Evolutionary conservation across 2,113 vertebrate species (phyloP), one percentile per base, ranked within the genome.

Genomic region (Antechinus flavipes): DNA sequence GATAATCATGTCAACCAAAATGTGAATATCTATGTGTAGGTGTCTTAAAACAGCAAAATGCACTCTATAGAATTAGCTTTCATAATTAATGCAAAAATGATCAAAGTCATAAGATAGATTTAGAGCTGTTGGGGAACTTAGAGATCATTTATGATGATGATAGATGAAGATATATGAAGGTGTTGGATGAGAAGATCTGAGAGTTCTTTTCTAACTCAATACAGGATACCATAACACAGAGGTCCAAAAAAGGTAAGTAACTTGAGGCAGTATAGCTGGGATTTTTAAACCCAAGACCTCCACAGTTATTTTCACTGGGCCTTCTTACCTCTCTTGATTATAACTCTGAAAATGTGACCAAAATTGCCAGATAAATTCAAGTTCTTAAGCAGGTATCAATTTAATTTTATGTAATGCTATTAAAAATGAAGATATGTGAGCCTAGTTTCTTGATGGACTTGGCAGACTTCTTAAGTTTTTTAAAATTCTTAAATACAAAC

Each of bases 341-440:
- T 35, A 68, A 35, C 16, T 68, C 35, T 68, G 61, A 68, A 68
- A 68, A 68, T 68, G 12, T 68, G 61, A 94, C 46, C 92, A 91
- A 95, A 93, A 25, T 91, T 91, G 46, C 5, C 94, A 84, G 56
- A 26, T 89, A 54, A 96, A 90, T n/a, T 46, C 90, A 95, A 93
- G 61, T 6, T 3, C 61, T 68, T 68, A 68, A 16, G 61, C 30
- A 68, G 61, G 30, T 35, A 76, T 96, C 95, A 96, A 96, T 61
- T 92, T 94, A 94, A 96, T 97, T 97, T 97, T 95, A 61, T 50
- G 22, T 91, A 47, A 93, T 95, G 76, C 91, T 94, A 58, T 96
- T 95, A 95, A 95, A 92, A 90, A 89, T 93, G 90, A 94, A 84
- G 0, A 96, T 55, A 91, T 93, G 47, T 97, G 95, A 97, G 53